Evolutionary conservation across 2,797 vertebrate genomes (phyloP).

Genomic region (Chloroceryle amazona): DNA sequence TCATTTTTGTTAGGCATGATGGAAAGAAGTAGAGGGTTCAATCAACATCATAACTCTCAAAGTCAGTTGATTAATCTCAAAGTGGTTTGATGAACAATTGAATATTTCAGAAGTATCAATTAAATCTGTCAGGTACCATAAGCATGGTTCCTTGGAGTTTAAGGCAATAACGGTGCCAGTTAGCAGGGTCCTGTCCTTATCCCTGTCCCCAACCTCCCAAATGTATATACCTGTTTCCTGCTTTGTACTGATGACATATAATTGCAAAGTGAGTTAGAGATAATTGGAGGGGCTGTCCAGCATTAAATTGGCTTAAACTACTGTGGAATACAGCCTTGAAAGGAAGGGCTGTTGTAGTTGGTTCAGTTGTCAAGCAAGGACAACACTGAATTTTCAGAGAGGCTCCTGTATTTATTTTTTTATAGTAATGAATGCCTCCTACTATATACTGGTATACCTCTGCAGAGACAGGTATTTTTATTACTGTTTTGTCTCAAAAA

Average conservation of each 20-base stretch:
- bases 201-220: neutral
- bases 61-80: neutral
- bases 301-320: neutral
- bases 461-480: neutral
- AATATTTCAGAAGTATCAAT: neutral
- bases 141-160: neutral
- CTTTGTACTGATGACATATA: neutral
- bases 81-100: neutral
- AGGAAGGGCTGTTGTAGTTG: neutral
- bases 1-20: neutral
- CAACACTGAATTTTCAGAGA: neutral
- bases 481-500: neutral
- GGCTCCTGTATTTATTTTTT: neutral
- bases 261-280: neutral
- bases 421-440: neutral
- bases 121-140: neutral
- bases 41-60: neutral
- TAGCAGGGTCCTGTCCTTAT: neutral
- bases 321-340: neutral
- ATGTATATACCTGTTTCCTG: neutral
- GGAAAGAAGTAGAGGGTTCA: neutral
- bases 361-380: neutral
- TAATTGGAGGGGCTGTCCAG: neutral
- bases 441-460: neutral
- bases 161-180: neutral